phyloP scores from a whole-genome alignment of 2,113 vertebrate species.

The Campylorhamphus procurvoides region DNA sequence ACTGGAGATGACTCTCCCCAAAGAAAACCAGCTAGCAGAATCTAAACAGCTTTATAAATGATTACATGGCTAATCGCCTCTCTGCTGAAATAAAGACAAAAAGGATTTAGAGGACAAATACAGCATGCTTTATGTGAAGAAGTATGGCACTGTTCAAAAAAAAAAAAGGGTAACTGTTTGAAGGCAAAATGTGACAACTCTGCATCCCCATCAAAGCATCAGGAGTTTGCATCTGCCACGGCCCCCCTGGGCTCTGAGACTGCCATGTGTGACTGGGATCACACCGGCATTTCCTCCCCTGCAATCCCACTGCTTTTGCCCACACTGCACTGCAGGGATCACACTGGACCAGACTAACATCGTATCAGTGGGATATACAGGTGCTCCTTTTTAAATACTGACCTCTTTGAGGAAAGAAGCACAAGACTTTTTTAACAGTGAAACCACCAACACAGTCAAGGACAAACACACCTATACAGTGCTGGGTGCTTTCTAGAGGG shows the following conservation, averaged over 20 bases:
- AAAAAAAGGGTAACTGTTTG: not conserved
- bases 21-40: conserved; percentile 14
- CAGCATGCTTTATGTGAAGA: not conserved
- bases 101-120: conserved; percentile 30
- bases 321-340: not conserved
- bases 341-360: not conserved
- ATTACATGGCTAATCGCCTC: not conserved
- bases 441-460: not conserved
- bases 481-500: not conserved
- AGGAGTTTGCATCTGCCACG: not conserved
- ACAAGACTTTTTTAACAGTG: fast-evolving
- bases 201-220: not conserved
- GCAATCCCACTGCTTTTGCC: not conserved
- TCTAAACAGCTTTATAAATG: conserved; percentile 31
- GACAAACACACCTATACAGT: fast-evolving
- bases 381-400: not conserved
- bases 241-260: not conserved
- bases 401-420: not conserved
- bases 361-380: not conserved
- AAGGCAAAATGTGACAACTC: not conserved
- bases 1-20: not conserved
- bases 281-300: not conserved
- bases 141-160: not conserved
- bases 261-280: not conserved
- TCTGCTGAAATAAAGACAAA: conserved; percentile 47